phyloP scores from a whole-genome alignment of 2,888 invertebrate species.

The Drosophila limbata region DNA sequence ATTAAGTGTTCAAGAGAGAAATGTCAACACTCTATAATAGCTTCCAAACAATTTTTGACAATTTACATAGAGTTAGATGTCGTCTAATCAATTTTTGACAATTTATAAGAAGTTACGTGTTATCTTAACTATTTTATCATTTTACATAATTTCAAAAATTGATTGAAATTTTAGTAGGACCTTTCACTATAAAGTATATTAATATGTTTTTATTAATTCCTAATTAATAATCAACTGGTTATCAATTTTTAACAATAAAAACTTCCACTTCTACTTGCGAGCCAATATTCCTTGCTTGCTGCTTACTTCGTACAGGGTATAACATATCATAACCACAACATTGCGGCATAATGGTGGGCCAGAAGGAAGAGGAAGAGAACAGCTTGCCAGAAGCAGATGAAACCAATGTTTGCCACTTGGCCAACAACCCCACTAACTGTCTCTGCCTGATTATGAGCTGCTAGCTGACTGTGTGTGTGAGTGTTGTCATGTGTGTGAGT shows the following conservation, averaged over 20 bases:
- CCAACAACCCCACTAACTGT: slow-evolving; percentile 21
- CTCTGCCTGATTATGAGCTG: slow-evolving; percentile 60
- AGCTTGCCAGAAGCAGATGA: slow-evolving; percentile 57
- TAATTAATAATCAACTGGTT: too few species aligned
- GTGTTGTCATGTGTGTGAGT: slow-evolving; percentile 7
- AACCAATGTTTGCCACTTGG: slow-evolving; percentile 52
- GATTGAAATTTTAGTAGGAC: too few species aligned
- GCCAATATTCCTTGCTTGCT: not conserved
- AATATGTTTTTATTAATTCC: too few species aligned
- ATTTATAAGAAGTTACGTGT: too few species aligned
- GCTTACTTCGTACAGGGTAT: slow-evolving; percentile 6
- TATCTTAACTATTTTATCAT: too few species aligned
- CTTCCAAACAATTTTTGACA: too few species aligned
- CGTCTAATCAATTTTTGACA: too few species aligned
- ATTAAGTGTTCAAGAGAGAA: too few species aligned
- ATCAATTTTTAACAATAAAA: not conserved
- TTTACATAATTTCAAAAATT: too few species aligned
- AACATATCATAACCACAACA: slow-evolving; percentile 63
- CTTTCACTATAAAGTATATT: too few species aligned
- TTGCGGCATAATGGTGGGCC: slow-evolving; percentile 50
- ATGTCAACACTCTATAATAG: too few species aligned
- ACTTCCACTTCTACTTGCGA: not conserved
- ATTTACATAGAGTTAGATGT: too few species aligned
- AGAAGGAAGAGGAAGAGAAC: slow-evolving; percentile 18
- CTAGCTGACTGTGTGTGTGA: slow-evolving; percentile 11